Conservation (phyloP, 2,888 invertebrate genomes). For the Cheilosia vulpina region DNA sequence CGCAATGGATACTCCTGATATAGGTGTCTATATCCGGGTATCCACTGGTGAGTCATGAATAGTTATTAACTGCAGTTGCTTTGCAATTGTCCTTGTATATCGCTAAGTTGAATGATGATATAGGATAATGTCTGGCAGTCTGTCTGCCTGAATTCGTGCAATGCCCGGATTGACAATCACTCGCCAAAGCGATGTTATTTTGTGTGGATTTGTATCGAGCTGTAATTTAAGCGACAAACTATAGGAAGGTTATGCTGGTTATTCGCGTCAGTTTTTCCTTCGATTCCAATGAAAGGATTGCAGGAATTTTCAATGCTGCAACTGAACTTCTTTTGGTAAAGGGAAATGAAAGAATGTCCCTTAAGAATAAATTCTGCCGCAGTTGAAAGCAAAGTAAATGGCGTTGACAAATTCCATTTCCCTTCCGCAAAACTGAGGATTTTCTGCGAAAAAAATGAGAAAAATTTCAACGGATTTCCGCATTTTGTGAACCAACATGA, state of each 20-base stretch:
- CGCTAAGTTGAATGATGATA: conserved; percentile 22
- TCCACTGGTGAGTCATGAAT: conserved; percentile 56
- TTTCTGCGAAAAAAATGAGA: conserved; percentile 2
- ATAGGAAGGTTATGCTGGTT: background rate
- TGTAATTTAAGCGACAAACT: conserved; percentile 1
- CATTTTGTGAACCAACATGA: conserved; percentile 11
- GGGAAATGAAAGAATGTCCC: conserved; percentile 53
- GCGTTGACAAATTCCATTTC: conserved; percentile 70
- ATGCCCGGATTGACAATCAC: conserved; percentile 26
- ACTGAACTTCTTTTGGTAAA: conserved; percentile 5
- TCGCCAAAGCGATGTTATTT: conserved; percentile 16
- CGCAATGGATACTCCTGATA: background rate
- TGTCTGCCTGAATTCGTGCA: too few relatives aligned
- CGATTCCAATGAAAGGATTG: conserved; percentile 14
- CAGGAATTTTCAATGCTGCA: conserved; percentile 18
- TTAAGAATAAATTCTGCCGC: background rate
- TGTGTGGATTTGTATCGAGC: conserved; percentile 29
- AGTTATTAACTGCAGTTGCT: conserved; percentile 57
- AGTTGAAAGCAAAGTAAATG: conserved; percentile 19
- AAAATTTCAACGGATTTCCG: conserved; percentile 38
- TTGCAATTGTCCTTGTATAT: conserved; percentile 52
- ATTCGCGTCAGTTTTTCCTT: background rate
- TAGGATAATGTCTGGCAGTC: background rate
- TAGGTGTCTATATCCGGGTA: conserved; percentile 8
- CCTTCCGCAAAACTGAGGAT: conserved; percentile 18